phyloP scores from a whole-genome alignment of 2,888 invertebrate species.

The Ommatoiulus sabulosus region DNA sequence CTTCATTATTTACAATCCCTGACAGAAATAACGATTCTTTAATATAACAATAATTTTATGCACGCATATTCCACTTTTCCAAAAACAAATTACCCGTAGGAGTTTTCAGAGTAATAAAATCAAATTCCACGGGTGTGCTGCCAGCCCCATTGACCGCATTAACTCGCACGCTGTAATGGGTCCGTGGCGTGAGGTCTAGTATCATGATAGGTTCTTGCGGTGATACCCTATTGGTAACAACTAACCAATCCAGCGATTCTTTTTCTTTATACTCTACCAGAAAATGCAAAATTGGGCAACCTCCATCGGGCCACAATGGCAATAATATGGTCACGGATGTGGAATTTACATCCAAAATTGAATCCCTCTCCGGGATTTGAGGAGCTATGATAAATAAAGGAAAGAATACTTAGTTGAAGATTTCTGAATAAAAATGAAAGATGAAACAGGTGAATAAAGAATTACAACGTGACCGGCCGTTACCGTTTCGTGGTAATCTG shows the following conservation, averaged over 20 bases:
- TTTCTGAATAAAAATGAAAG: slow-evolving; percentile 46
- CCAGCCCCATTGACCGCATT: slow-evolving; percentile 59
- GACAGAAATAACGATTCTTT: too few relatives aligned
- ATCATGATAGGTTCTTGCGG: slow-evolving; percentile 69
- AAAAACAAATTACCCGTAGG: slow-evolving; percentile 51
- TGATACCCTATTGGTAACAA: slow-evolving; percentile 71
- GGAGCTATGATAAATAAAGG: slow-evolving; percentile 70
- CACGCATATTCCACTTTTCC: too few relatives aligned
- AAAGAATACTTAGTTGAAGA: neutral
- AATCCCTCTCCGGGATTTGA: slow-evolving; percentile 78
- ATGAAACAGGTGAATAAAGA: neutral
- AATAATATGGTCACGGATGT: slow-evolving; percentile 83
- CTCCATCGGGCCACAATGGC: slow-evolving; percentile 86
- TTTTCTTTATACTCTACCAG: slow-evolving; percentile 74
- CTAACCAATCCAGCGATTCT: slow-evolving; percentile 70
- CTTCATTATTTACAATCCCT: slow-evolving; percentile 32
- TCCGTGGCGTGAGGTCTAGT: slow-evolving; percentile 56
- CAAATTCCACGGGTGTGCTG: slow-evolving; percentile 59
- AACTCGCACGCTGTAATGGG: slow-evolving; percentile 55
- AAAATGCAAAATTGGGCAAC: slow-evolving; percentile 84
- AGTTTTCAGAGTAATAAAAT: slow-evolving; percentile 56
- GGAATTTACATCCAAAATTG: slow-evolving; percentile 81
- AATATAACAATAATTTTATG: too few relatives aligned
- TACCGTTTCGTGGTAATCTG: too few relatives aligned
- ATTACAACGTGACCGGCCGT: neutral